Evolutionary conservation across 1,140 invertebrate genomes (phyloP).

Genomic region (Alviniconcha marisindica): DNA sequence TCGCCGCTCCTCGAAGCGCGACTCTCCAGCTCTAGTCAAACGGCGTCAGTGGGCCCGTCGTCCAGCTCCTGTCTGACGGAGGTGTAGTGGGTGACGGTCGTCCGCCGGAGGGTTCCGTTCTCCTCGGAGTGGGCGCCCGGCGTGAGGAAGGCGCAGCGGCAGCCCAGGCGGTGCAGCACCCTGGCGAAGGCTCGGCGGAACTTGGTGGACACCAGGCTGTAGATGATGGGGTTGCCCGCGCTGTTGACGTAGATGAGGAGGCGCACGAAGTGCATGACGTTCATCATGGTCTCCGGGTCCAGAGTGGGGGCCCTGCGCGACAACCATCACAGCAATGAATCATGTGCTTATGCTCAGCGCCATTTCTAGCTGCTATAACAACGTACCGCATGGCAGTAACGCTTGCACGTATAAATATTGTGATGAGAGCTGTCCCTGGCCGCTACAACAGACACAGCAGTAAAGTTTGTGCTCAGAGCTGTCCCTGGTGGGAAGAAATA

Average conservation of each 20-base stretch:
- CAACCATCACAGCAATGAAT: no score
- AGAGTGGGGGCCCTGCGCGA: no score
- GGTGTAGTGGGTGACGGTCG: constrained; percentile 50
- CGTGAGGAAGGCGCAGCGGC: neutral
- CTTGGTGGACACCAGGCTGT: constrained; percentile 64
- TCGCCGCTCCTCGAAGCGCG: neutral
- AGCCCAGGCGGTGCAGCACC: constrained; percentile 39
- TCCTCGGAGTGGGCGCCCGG: constrained; percentile 30
- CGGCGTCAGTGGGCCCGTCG: constrained; percentile 21
- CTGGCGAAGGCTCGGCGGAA: constrained; percentile 61
- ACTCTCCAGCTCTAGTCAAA: constrained; percentile 20
- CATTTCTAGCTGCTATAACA: no score
- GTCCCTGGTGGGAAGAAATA: no score
- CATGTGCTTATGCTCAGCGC: no score
- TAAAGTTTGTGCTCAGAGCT: no score
- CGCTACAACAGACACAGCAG: no score
- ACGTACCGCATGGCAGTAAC: no score
- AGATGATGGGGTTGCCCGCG: constrained; percentile 70
- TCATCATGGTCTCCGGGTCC: constrained; percentile 79
- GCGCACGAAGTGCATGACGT: constrained; percentile 88
- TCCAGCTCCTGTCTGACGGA: constrained; percentile 36
- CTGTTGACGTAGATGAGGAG: constrained; percentile 70
- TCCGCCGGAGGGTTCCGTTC: constrained; percentile 35
- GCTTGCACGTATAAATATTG: no score
- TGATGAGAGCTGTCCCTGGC: no score